Base-by-base conservation (phyloP, 1,140 invertebrate genomes). In the Calliphora vicina region DNA sequence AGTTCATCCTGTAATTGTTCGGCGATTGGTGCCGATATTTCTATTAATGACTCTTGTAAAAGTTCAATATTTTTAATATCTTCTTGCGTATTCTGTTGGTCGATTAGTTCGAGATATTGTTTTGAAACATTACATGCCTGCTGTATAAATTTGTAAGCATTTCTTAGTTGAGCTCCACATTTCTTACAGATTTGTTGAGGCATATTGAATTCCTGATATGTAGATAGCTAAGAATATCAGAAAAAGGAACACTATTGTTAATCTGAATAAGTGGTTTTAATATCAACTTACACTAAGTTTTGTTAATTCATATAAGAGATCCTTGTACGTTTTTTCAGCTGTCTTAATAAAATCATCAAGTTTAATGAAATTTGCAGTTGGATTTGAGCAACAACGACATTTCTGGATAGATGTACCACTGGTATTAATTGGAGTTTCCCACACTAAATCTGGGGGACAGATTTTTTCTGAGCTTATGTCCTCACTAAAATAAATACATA, bases 341-440 rank as follows among this genome's bases (percentile, higher is more conserved):
- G 25, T 25, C 8, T 78, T 78, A 43, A 15, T 23, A 1, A 1
- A 13, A 10, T 17, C 9, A 23, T 42, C 42, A 9, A 43, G 74
- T 25, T 78, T 13, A 25, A 43, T 23, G 3, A 78, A 43, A 15
- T 0, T 6, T 13, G 12, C 15, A n/a, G n/a, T n/a, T n/a, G 35
- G 23, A 23, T 78, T 43, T 43, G 6, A 2, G 13, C 74, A 78
- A 78, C 74, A 78, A 45, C n/a, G 74, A 78, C 74, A 78, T 42
- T 76, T 67, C 1, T 67, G 6, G n/a, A 6, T 57, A n/a, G 13
- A n/a, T 6, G 12, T 6, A n/a, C n/a, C n/a, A n/a, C n/a, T n/a
- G n/a, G n/a, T n/a, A n/a, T n/a, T n/a, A n/a, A n/a, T n/a, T n/a
- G n/a, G n/a, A n/a, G n/a, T n/a, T n/a, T n/a, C n/a, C n/a, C n/a